phyloP scores from a whole-genome alignment of 2,113 vertebrate genomes.

The Motacilla tschutschensis region DNA sequence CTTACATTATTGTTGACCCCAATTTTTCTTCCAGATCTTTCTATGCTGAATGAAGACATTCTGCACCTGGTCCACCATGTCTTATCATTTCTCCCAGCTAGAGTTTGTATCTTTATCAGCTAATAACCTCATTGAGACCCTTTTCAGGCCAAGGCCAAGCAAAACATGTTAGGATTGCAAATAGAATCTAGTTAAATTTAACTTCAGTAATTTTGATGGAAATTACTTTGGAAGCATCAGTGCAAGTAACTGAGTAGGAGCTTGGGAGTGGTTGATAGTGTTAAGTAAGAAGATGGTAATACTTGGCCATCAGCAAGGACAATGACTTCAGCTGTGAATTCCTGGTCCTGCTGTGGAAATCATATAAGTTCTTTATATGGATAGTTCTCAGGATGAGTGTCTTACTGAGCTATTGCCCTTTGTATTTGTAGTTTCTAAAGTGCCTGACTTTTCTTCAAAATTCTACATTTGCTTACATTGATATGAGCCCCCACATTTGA shows the following conservation, averaged over 20 bases:
- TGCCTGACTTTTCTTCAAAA: neutral
- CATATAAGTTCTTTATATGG: fast-evolving
- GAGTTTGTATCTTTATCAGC: neutral
- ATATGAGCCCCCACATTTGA: neutral
- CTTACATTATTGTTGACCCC: neutral
- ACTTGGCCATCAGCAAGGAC: too few relatives aligned
- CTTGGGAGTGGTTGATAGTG: neutral
- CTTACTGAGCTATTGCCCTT: neutral
- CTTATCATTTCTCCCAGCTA: too few relatives aligned
- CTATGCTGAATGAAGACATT: neutral
- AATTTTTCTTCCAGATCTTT: neutral
- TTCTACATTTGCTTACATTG: neutral
- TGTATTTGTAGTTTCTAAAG: neutral
- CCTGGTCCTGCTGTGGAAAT: neutral
- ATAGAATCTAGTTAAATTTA: neutral
- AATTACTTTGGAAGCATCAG: neutral
- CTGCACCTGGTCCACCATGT: neutral
- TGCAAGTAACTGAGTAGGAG: neutral
- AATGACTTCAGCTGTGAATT: neutral
- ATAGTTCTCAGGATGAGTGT: neutral
- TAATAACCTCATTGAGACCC: neutral
- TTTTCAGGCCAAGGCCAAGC: neutral
- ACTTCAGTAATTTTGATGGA: neutral
- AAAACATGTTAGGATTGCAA: neutral
- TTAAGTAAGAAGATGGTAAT: neutral